Evolutionary conservation across 2,113 vertebrate species (phyloP), one percentile per base, ranked within the genome.

Genomic region (Thamnophis sirtalis): DNA sequence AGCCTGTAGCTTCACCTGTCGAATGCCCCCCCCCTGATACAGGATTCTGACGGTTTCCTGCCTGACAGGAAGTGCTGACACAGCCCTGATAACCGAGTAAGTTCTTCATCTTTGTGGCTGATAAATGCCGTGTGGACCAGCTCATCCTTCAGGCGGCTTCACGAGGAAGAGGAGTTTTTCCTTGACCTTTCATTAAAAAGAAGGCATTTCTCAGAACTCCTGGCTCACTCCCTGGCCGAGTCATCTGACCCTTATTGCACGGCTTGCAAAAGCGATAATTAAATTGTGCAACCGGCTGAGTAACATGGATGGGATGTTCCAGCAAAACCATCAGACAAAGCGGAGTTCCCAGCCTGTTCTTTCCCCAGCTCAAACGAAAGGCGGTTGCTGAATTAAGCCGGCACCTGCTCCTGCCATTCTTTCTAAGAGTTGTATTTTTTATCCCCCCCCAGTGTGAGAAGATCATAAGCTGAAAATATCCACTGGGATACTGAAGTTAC

Each of bases 201-300:
- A 96, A 96, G 95, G 96, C 95, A 88, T 96, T 97, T 97, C 97
- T 97, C 97, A 97, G 95, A 96, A 97, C 95, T 96, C 96, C 96
- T 95, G 97, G 96, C 97, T 95, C 96, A 94, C 95, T 96, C 96
- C 93, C 95, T 93, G 96, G 93, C 90, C 95, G 96, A 97, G 95
- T 97, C 97, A 94, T 96, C 94, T 96, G 96, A 96, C 96, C 95
- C 95, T 96, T 94, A 91, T 92, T 96, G 97, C 95, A 95, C 96
- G 93, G 93, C 92, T 96, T 96, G 95, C 95, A 97, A 96, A 96
- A 96, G 95, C 93, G 95, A 91, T 93, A 96, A 96, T 97, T 97
- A 97, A 96, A 94, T 97, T 97, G 96, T 97, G 96, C 94, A 97
- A 96, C 95, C 96, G 91, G 96, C 94, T 95, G 58, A 50, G 95